Base-by-base conservation (phyloP, 2,113 vertebrate species). In the Pao palembangensis region DNA sequence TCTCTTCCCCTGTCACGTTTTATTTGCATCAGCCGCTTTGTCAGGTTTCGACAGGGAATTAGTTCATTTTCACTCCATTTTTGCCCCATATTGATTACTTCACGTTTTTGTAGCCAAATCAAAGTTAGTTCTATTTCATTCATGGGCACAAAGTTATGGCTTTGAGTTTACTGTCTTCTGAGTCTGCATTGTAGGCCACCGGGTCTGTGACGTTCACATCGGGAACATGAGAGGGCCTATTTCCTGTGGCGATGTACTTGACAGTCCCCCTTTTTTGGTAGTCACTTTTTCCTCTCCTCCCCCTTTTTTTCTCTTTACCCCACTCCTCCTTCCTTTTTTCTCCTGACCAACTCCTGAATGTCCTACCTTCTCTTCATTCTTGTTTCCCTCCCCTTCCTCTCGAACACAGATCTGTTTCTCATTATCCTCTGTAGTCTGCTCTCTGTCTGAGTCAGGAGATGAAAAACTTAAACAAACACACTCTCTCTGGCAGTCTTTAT, bases 371-470 rank as follows among this genome's bases (percentile, higher is more conserved):
- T 78, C 60, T 64, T 7, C 28, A 63, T 14, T 64, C 58, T 63
- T 41, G 57, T 43, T 65, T 34, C 65, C 53, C 61, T 58, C 56
- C 55, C 64, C 64, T 67, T 62, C 64, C 78, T 71, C 78, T 74
- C 46, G 21, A 58, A 73, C 72, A 71, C 73, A 85, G 86, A 87
- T 92, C 90, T 91, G 91, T 81, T 91, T 92, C 88, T 89, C 85
- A 91, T 92, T 92, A 92, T 88, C 82, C 83, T 79, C 87, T 85
- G 87, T 70, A 88, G 88, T 88, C 87, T 90, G 88, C 88, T 84
- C 87, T 85, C 87, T 90, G 91, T 91, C 90, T 89, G 84, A 91
- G 87, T 88, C 83, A 76, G 82, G 82, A 91, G 88, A 90, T 78
- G 66, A 88, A 88, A 84, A 90, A 87, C 84, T 86, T 89, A 88